A percentile compares a stretch with the other conserved stretches of the same genome.
phyloP scores from a whole-genome alignment of 2,888 invertebrate species.

The Fragum fragum region DNA sequence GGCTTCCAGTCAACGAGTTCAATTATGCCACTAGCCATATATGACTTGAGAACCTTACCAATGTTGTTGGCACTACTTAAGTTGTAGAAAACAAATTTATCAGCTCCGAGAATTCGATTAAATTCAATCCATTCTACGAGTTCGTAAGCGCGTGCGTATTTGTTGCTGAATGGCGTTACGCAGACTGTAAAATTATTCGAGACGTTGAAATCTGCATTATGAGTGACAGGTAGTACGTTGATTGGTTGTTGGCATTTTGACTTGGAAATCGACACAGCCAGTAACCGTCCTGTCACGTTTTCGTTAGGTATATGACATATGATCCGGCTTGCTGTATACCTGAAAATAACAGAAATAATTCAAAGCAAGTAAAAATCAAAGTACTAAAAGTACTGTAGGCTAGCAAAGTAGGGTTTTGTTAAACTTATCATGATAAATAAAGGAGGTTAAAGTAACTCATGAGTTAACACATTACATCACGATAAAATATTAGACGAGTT shows the following conservation, averaged over 20 bases:
- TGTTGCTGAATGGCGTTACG: constrained; percentile 74
- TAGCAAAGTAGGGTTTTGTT: no score
- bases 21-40: constrained; percentile 70
- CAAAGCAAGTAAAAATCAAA: no score
- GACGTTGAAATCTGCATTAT: neutral
- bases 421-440: no score
- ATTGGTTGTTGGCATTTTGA: constrained; percentile 48
- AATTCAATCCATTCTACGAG: constrained; percentile 85
- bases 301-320: constrained; percentile 43
- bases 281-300: constrained; percentile 18
- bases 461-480: neutral
- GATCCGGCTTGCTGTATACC: constrained; percentile 61
- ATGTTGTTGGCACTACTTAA: constrained; percentile 71
- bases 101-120: constrained; percentile 82
- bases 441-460: no score
- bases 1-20: constrained; percentile 81
- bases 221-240: constrained; percentile 40
- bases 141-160: constrained; percentile 76
- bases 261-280: constrained; percentile 62
- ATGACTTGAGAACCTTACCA: constrained; percentile 73
- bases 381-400: no score
- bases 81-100: constrained; percentile 82
- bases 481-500: no score
- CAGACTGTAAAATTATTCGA: constrained; percentile 75
- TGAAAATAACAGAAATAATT: constrained; percentile 48